phyloP scores from a whole-genome alignment of 2,888 invertebrate species.

The Ferrisia virgata region DNA sequence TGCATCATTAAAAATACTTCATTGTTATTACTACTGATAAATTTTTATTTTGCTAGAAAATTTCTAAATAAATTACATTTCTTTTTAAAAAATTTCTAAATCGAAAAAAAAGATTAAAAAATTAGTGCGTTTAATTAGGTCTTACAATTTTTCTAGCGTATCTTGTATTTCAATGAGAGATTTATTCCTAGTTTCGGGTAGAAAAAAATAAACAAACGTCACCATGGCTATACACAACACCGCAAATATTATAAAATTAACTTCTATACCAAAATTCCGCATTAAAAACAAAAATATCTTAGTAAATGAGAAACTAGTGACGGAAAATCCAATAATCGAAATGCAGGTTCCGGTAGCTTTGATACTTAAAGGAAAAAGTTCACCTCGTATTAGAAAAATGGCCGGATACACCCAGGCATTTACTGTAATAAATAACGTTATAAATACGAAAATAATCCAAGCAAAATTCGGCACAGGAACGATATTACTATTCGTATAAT shows the following conservation, averaged over 20 bases:
- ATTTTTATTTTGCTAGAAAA: no score
- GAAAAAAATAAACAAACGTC: neutral
- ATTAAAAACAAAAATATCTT: conserved; percentile 11
- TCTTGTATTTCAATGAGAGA: conserved; percentile 35
- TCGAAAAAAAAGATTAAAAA: no score
- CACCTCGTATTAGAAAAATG: neutral
- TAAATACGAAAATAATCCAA: conserved; percentile 1
- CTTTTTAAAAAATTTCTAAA: no score
- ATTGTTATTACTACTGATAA: no score
- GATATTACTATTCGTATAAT: neutral
- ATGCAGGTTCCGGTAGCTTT: neutral
- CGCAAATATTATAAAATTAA: conserved; percentile 22
- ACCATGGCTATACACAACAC: neutral
- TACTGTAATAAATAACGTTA: neutral
- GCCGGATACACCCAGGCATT: neutral
- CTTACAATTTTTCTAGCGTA: neutral
- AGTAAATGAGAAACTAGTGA: neutral
- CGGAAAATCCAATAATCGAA: neutral
- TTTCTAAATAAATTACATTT: no score
- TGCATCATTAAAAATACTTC: no score
- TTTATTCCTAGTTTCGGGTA: conserved; percentile 40
- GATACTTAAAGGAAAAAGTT: conserved; percentile 9
- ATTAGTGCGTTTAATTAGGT: no score
- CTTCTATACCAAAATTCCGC: neutral
- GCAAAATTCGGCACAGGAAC: neutral